A percentile compares a stretch with the other conserved stretches of the same genome.
Evolutionary conservation across 2,888 invertebrate species (phyloP).

Genomic region (Vannuccia rotundouncinata): DNA sequence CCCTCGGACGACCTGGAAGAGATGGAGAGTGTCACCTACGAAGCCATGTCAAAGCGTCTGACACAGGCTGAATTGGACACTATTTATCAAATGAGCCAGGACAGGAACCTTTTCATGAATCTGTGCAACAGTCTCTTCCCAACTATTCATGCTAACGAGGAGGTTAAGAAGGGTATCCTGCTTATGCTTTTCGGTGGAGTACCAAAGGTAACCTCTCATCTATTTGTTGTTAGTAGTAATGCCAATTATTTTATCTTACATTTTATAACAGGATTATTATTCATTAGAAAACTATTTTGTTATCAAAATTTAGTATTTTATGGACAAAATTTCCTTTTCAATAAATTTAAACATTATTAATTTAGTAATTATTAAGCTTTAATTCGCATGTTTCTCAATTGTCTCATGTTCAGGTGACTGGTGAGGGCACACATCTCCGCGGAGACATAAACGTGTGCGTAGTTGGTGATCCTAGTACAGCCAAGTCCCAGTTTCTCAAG

Average conservation of each 20-base stretch:
- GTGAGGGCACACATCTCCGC: slow-evolving; percentile 79
- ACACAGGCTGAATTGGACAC: slow-evolving; percentile 72
- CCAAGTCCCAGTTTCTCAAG: slow-evolving; percentile 82
- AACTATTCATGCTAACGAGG: slow-evolving; percentile 89
- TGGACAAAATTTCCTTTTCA: too few species aligned
- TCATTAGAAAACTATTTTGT: background rate
- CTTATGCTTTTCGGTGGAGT: slow-evolving; percentile 96
- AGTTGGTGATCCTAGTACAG: slow-evolving; percentile 96
- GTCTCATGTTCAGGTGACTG: slow-evolving; percentile 59
- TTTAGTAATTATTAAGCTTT: too few species aligned
- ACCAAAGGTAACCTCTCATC: slow-evolving; percentile 65
- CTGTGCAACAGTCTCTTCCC: slow-evolving; percentile 85
- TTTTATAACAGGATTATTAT: background rate
- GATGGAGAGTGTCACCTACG: slow-evolving; percentile 75
- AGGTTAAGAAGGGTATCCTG: slow-evolving; percentile 78
- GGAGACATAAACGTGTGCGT: slow-evolving; percentile 96
- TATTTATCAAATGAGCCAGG: slow-evolving; percentile 92
- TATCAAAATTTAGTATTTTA: background rate
- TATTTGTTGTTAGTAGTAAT: background rate
- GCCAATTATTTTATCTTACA: background rate
- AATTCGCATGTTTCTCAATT: too few species aligned
- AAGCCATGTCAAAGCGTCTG: slow-evolving; percentile 87
- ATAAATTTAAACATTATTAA: too few species aligned
- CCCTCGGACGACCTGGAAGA: slow-evolving; percentile 58
- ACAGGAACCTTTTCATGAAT: slow-evolving; percentile 78